phyloP scores from a whole-genome alignment of 1,140 invertebrate species.

The Ceratitis capitata region DNA sequence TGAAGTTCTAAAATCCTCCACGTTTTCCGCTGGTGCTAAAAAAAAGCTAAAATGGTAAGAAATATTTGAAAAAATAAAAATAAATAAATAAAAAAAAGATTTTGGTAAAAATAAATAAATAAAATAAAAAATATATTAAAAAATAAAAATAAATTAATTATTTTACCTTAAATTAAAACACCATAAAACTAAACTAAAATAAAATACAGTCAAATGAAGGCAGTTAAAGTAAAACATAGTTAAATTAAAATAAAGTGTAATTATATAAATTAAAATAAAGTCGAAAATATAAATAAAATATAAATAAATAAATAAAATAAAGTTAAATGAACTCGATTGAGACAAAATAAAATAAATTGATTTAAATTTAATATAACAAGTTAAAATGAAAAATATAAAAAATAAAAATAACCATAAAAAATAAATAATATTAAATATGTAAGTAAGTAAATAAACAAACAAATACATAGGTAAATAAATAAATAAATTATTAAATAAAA shows the following conservation, averaged over 20 bases:
- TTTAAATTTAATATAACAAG: no score
- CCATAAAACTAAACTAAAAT: neutral
- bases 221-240: neutral
- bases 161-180: neutral
- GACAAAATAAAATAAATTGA: no score
- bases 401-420: no score
- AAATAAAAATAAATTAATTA: neutral
- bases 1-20: constrained; percentile 98
- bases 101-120: neutral
- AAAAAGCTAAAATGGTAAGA: constrained; percentile 98
- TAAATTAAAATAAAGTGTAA: neutral
- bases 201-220: neutral
- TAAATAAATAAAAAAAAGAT: neutral
- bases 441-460: no score
- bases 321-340: no score
- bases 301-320: no score
- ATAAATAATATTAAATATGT: no score
- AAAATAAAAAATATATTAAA: neutral
- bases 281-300: no score
- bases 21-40: constrained; percentile 98
- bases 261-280: neutral
- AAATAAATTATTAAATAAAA: no score
- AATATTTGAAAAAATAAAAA: neutral
- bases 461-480: no score
- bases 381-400: no score